Evolutionary conservation across 2,113 vertebrate species (phyloP).

Genomic region (Neolamprologus tretocephalus): DNA sequence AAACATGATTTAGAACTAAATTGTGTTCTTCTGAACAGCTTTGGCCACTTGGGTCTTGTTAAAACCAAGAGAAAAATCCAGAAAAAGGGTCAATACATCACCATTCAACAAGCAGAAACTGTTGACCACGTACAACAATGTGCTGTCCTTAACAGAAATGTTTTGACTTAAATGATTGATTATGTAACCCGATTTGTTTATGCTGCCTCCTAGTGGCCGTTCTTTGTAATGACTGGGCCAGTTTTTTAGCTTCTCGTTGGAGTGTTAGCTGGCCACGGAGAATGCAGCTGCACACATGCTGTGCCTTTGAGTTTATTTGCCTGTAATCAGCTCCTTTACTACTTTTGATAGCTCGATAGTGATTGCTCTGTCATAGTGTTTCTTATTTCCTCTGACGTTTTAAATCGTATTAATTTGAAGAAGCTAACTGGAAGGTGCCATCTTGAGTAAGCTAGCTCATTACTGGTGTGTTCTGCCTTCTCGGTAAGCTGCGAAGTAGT

Average conservation of each 20-base stretch:
- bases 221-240: background rate
- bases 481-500: background rate
- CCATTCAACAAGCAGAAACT: background rate
- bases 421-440: background rate
- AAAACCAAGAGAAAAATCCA: background rate
- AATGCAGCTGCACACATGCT: background rate
- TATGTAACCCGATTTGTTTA: background rate
- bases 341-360: background rate
- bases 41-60: background rate
- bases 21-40: rapidly evolving
- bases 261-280: rapidly evolving
- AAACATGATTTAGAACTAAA: background rate
- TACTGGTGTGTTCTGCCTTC: background rate
- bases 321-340: background rate
- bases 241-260: background rate
- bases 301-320: background rate
- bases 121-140: background rate
- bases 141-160: background rate
- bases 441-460: background rate
- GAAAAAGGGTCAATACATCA: background rate
- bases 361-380: background rate
- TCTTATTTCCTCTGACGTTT: background rate
- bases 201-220: background rate
- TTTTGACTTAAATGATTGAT: background rate
- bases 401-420: background rate